phyloP scores from a whole-genome alignment of 92 coral and sea anemone genomes.

The Actinostola sp. region DNA sequence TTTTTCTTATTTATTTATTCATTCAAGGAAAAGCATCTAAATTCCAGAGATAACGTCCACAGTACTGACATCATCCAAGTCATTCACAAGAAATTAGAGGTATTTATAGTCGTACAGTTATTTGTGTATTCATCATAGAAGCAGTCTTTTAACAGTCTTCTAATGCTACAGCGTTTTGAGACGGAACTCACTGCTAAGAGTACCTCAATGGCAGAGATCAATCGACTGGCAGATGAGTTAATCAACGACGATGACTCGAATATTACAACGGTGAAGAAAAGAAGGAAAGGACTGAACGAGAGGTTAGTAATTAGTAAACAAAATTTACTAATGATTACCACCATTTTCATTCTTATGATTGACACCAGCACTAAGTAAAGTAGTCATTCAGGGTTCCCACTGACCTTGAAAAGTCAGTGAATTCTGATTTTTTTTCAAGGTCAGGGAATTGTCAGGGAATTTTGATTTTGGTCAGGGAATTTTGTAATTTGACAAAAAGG shows the following conservation, averaged over 20 bases:
- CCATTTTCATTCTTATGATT: too few relatives aligned
- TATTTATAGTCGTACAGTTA: not conserved
- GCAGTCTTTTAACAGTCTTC: not conserved
- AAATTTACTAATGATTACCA: not conserved
- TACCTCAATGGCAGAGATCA: slow-evolving; percentile 74
- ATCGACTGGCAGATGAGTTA: slow-evolving; percentile 72
- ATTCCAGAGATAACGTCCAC: slow-evolving; percentile 49
- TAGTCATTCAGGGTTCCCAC: too few relatives aligned
- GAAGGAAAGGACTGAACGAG: slow-evolving; percentile 70
- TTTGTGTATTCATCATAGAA: too few relatives aligned
- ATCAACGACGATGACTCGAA: slow-evolving; percentile 63
- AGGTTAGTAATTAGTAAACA: too few relatives aligned
- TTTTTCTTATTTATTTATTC: slow-evolving; percentile 25
- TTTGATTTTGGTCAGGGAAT: too few relatives aligned
- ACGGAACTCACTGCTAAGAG: slow-evolving; percentile 83
- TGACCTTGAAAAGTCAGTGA: too few relatives aligned
- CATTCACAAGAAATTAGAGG: slow-evolving; percentile 86
- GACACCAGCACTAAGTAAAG: too few relatives aligned
- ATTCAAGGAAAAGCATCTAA: slow-evolving; percentile 76
- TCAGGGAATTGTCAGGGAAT: too few relatives aligned
- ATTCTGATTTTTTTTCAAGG: too few relatives aligned
- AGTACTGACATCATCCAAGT: slow-evolving; percentile 63
- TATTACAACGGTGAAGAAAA: slow-evolving; percentile 57
- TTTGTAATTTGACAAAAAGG: too few relatives aligned
- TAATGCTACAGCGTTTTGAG: slow-evolving; percentile 60